These are phyloP conservation scores for Porites lobata DNA, from an alignment of 92 coral and sea anemone species.

Conservation along the genomic window DNA sequence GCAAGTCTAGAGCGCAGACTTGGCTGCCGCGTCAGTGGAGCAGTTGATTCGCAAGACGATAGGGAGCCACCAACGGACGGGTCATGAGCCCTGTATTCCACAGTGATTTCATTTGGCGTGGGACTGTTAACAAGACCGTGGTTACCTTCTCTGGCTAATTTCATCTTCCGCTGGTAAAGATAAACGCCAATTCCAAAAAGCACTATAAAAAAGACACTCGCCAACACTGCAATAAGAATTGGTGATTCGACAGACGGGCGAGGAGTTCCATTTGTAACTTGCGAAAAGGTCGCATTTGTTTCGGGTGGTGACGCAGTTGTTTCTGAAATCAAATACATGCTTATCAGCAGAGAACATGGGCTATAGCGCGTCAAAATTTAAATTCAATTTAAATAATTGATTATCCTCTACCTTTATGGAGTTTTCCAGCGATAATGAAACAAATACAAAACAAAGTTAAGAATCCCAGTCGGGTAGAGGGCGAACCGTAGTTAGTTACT, in stretches of 20 bases:
- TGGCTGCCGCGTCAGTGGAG: conserved; percentile 66
- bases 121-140: conserved; percentile 19
- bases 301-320: not conserved
- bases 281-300: too few species aligned
- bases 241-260: too few species aligned
- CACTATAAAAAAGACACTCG: not conserved
- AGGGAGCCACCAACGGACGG: conserved; percentile 75
- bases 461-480: too few species aligned
- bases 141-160: conserved; percentile 16
- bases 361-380: too few species aligned
- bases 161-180: conserved; percentile 8
- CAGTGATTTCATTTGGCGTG: conserved; percentile 37
- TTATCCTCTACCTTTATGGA: too few species aligned
- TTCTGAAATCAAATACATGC: conserved; percentile 2
- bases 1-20: conserved; percentile 25
- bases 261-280: too few species aligned
- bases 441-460: too few species aligned
- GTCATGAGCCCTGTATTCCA: conserved; percentile 71
- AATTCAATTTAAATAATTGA: too few species aligned
- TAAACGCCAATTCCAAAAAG: not conserved
- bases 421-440: too few species aligned
- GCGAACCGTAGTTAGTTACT: too few species aligned
- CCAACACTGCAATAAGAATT: not conserved
- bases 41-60: conserved; percentile 80
- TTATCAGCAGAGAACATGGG: not conserved